Conservation (phyloP, 2,888 invertebrate species). For the Pristionchus arcanus region DNA sequence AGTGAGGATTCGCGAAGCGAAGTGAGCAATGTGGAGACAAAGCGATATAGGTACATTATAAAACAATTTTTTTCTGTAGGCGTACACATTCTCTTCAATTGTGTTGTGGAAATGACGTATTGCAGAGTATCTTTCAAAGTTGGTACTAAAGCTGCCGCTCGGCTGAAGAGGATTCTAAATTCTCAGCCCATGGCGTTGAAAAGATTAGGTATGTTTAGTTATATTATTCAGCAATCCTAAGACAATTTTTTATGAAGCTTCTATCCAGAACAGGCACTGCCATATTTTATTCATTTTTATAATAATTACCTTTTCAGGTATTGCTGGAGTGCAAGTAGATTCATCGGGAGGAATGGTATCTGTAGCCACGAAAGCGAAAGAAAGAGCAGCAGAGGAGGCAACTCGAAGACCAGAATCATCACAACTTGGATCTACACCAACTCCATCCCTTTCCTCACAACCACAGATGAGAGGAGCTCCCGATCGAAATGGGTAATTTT, state of each 20-base stretch:
- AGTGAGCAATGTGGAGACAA: slow-evolving; percentile 17
- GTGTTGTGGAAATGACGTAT: neutral
- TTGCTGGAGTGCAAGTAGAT: slow-evolving; percentile 40
- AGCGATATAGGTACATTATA: slow-evolving; percentile 21
- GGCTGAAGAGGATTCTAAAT: slow-evolving; percentile 66
- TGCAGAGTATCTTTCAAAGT: slow-evolving; percentile 59
- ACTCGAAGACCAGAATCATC: neutral
- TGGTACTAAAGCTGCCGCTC: slow-evolving; percentile 62
- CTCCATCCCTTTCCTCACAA: neutral
- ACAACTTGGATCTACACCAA: neutral
- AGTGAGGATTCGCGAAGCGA: slow-evolving; percentile 31
- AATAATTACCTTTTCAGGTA: neutral
- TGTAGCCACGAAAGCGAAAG: neutral
- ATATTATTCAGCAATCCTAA: neutral
- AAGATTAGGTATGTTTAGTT: slow-evolving; percentile 58
- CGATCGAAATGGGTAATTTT: slow-evolving; percentile 43
- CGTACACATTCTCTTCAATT: neutral
- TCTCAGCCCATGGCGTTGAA: slow-evolving; percentile 66
- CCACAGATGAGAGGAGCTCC: neutral
- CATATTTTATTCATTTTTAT: neutral
- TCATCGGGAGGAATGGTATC: slow-evolving; percentile 30
- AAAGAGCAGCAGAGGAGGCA: slow-evolving; percentile 38
- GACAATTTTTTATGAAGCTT: neutral
- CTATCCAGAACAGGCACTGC: too few species aligned
- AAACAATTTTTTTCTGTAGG: neutral